These are phyloP conservation scores for Acanthosoma haemorrhoidale DNA, from an alignment of 2,888 invertebrate genomes.

Conservation along the genomic window DNA sequence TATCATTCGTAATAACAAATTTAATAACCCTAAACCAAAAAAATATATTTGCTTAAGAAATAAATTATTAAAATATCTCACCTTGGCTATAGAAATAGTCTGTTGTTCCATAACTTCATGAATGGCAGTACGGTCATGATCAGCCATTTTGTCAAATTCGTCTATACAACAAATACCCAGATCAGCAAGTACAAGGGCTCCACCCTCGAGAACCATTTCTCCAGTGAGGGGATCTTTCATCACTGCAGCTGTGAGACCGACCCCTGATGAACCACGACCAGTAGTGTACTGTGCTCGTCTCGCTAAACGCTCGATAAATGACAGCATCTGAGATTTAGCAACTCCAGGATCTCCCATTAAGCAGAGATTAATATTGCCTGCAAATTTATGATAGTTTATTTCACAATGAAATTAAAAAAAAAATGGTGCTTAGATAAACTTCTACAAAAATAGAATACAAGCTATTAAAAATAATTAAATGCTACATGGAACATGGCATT, in stretches of 20 bases:
- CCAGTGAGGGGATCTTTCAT: slow-evolving; percentile 83
- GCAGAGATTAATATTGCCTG: slow-evolving; percentile 91
- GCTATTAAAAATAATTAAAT: too few species aligned
- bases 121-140: slow-evolving; percentile 87
- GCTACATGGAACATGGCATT: not conserved
- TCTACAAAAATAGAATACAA: too few species aligned
- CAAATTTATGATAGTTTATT: slow-evolving; percentile 25
- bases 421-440: not conserved
- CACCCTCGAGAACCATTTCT: slow-evolving; percentile 96
- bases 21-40: too few species aligned
- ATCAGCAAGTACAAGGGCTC: slow-evolving; percentile 92
- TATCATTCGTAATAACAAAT: too few species aligned
- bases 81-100: slow-evolving; percentile 98
- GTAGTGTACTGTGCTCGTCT: slow-evolving; percentile 62
- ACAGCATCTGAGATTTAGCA: slow-evolving; percentile 94
- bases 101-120: slow-evolving; percentile 99
- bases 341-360: slow-evolving; percentile 99
- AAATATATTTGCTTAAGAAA: too few species aligned
- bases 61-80: too few species aligned
- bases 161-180: slow-evolving; percentile 98
- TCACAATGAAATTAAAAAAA: not conserved
- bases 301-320: slow-evolving; percentile 89
- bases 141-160: slow-evolving; percentile 99
- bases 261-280: slow-evolving; percentile 87
- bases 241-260: slow-evolving; percentile 97